Evolutionary conservation across 1,140 invertebrate genomes (phyloP).

Genomic region (Homarus americanus): DNA sequence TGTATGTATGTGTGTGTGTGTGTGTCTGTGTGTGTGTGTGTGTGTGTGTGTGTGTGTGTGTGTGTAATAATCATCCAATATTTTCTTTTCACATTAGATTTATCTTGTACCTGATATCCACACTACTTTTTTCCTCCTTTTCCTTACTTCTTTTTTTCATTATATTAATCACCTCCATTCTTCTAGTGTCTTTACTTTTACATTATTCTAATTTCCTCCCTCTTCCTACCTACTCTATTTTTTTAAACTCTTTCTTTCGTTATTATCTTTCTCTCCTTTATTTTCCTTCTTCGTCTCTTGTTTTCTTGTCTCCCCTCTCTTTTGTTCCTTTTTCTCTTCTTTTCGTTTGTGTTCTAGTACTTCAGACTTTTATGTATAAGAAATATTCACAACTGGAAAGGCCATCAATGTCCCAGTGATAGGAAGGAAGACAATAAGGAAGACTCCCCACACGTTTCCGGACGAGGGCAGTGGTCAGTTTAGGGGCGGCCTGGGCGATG

Average conservation of each 20-base stretch:
- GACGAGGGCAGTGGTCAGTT: slow-evolving; percentile 20
- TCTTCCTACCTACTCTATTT: no score
- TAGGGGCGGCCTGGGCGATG: slow-evolving; percentile 33
- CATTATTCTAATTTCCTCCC: no score
- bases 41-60: neutral
- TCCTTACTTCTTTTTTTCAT: no score
- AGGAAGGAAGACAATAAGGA: slow-evolving; percentile 18
- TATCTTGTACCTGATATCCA: no score
- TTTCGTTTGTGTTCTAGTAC: neutral
- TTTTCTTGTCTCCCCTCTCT: neutral
- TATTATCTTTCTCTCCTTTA: neutral
- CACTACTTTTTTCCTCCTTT: no score
- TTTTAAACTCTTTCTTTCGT: no score
- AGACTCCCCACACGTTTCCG: slow-evolving; percentile 19
- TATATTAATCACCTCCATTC: no score
- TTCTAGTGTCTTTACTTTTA: no score
- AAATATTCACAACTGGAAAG: no score
- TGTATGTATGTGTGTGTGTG: no score
- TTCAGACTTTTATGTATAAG: neutral
- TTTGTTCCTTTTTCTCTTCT: neutral
- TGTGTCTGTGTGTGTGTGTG: neutral
- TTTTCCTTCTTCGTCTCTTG: neutral
- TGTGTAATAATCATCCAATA: no score
- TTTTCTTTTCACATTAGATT: neutral
- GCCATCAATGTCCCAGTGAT: neutral